These are phyloP conservation scores for Threskiornis aethiopicus DNA, from an alignment of 2,797 vertebrate species.

Conservation along the genomic window DNA sequence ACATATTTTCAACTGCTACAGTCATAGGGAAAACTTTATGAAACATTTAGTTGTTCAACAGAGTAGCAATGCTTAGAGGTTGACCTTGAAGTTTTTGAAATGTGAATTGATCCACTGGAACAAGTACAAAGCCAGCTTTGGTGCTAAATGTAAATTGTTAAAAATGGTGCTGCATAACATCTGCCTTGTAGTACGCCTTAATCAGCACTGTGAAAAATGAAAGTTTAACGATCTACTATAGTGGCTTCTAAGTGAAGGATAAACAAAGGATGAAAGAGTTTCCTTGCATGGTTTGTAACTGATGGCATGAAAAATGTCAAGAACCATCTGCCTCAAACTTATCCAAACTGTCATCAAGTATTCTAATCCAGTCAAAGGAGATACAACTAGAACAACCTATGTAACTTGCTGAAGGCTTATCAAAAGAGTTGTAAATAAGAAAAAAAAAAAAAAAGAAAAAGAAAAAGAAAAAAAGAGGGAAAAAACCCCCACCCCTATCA, in stretches of 20 bases:
- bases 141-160: constrained; percentile 79
- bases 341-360: constrained; percentile 89
- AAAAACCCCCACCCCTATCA: not conserved
- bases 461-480: fast-evolving
- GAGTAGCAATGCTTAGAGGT: constrained; percentile 53
- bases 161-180: constrained; percentile 77
- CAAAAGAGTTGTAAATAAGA: constrained; percentile 83
- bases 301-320: constrained; percentile 88
- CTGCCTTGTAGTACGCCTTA: constrained; percentile 81
- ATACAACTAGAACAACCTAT: constrained; percentile 84
- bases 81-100: constrained; percentile 79
- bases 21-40: constrained; percentile 57
- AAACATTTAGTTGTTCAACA: constrained; percentile 67
- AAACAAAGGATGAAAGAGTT: constrained; percentile 90
- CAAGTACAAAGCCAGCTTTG: constrained; percentile 77
- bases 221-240: constrained; percentile 85
- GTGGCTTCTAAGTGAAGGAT: constrained; percentile 77
- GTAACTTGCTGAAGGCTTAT: constrained; percentile 84
- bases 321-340: constrained; percentile 91
- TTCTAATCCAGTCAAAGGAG: constrained; percentile 87
- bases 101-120: constrained; percentile 74
- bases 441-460: not conserved
- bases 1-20: constrained; percentile 27
- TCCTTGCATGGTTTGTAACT: constrained; percentile 88
- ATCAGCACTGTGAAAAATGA: constrained; percentile 85